Evolutionary conservation across 2,797 vertebrate genomes (phyloP), one percentile per base, ranked within the genome.

Genomic region (Bradypodion ventrale): DNA sequence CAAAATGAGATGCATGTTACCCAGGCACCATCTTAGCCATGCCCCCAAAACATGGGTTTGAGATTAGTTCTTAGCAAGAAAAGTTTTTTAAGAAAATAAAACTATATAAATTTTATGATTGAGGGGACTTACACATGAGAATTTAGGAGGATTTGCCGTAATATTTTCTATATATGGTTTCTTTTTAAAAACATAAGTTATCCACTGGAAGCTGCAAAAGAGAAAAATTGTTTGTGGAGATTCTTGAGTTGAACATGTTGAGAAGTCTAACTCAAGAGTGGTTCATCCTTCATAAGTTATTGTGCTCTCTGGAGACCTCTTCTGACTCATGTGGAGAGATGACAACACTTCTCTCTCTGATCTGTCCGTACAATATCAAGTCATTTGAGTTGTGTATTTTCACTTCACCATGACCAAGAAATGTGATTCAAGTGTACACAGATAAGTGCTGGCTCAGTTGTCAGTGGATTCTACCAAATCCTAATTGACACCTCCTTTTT

Each of bases 41-140:
- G n/a, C n/a, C n/a, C n/a, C n/a, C 63, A 85, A 27, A 84, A 77
- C 29, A 35, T 23, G 3, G 88, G 74, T 82, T n/a, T 70, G 35
- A 78, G 73, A 78, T 81, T 66, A 66, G 87, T 86, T 59, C 2
- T 79, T 0, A 0, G 56, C 76, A 82, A 83, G 3, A 4, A 42
- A 13, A 8, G 21, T 15, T 35, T 32, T 32, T 42, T 85, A 73
- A 32, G 84, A 87, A 63, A 32, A 83, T 84, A 35, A 2, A 37
- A 68, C 32, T 75, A 70, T 37, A 40, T 56, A n/a, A 23, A 80
- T 27, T 77, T 87, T 1, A 8, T 32, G 85, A 72, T 15, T 56
- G 37, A 44, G 23, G 29, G 16, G 2, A 25, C 25, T 80, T 87
- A 60, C 69, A 25, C 77, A 25, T 85, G 77, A 87, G 73, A 72